Base-by-base conservation (phyloP, 1,140 invertebrate genomes). In the Thaumatotibia leucotreta region DNA sequence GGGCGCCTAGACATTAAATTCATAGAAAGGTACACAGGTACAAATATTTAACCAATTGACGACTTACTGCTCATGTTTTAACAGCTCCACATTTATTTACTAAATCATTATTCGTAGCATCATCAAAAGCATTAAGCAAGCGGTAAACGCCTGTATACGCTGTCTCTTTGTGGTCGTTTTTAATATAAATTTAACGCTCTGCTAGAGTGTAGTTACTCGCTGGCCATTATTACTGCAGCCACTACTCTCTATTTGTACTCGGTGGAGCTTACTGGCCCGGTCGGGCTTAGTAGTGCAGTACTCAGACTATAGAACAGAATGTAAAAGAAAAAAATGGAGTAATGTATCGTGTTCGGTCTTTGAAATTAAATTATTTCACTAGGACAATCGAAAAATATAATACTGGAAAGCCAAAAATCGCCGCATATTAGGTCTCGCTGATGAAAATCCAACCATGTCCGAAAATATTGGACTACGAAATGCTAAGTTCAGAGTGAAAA, bases 181-280 rank as follows among this genome's bases (percentile, higher is more conserved):
- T 84, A 84, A 83, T 84, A 79, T 76, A 78, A 83, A 80, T 82
- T 83, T 84, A 83, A 79, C 75, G 80, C 72, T 77, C 64, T 58
- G 66, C 69, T 61, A 73, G 74, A 70, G 65, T 58, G 66, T 74
- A 70, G 64, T 74, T 69, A 69, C 68, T 74, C 70, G 69, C 63
- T 63, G 61, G 52, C 72, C 74, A 80, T 83, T 83, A 77, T 84
- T 77, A 79, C 74, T 79, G 72, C 68, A 74, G 74, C 79, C 72
- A 80, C 80, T 75, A 78, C 77, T 78, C 73, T 84, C 82, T 82
- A 82, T 84, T 84, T 83, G 79, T 79, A 79, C 66, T 76, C 71
- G 72, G 69, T 75, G 75, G 74, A 76, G 76, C 74, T 81, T 77
- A 75, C 66, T 70, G 65, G 67, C 66, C 50, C 62, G 72, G 74